Percentiles rank a stretch among this genome's conserved stretches.
Conservation (phyloP, 2,888 invertebrate species). For the Andrena marginata region DNA sequence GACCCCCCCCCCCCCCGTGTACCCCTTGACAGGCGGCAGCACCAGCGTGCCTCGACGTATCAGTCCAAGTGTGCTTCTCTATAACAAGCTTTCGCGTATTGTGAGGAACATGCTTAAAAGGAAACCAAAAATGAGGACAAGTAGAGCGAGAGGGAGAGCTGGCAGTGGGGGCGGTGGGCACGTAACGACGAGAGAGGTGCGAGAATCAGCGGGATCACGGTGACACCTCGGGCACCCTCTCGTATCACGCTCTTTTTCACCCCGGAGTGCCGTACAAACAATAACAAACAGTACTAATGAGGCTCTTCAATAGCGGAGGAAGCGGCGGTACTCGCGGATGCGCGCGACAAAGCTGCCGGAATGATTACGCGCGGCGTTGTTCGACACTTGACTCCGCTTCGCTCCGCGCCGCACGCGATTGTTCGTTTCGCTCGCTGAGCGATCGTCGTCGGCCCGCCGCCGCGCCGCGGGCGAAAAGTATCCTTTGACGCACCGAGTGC, state of each 20-base stretch:
- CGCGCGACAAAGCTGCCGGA: conserved; percentile 71
- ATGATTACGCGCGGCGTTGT: conserved; percentile 67
- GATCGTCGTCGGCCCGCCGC: conserved; percentile 58
- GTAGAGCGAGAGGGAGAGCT: conserved; percentile 71
- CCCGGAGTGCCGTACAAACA: conserved; percentile 81
- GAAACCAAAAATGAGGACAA: conserved; percentile 85
- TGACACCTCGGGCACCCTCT: conserved; percentile 84
- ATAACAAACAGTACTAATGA: conserved; percentile 85
- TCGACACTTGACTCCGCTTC: conserved; percentile 65
- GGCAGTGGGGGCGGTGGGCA: conserved; percentile 54
- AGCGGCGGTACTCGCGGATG: conserved; percentile 71
- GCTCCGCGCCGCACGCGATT: conserved; percentile 48
- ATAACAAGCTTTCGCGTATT: conserved; percentile 85
- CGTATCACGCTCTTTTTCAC: conserved; percentile 80
- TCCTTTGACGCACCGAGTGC: conserved; percentile 59
- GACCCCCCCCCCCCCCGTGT: conserved; percentile 37
- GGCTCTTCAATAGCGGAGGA: conserved; percentile 82
- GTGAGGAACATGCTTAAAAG: conserved; percentile 84
- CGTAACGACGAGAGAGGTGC: conserved; percentile 75
- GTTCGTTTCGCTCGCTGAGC: conserved; percentile 58
- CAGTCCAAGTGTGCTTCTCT: conserved; percentile 82
- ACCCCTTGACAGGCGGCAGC: conserved; percentile 59
- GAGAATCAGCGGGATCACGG: conserved; percentile 84
- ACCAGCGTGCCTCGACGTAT: conserved; percentile 69
- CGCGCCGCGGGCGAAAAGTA: conserved; percentile 49